A percentile compares a stretch with the other conserved stretches of the same genome.
Evolutionary conservation across 2,797 vertebrate genomes (phyloP).

Genomic region (Acanthis flammea): DNA sequence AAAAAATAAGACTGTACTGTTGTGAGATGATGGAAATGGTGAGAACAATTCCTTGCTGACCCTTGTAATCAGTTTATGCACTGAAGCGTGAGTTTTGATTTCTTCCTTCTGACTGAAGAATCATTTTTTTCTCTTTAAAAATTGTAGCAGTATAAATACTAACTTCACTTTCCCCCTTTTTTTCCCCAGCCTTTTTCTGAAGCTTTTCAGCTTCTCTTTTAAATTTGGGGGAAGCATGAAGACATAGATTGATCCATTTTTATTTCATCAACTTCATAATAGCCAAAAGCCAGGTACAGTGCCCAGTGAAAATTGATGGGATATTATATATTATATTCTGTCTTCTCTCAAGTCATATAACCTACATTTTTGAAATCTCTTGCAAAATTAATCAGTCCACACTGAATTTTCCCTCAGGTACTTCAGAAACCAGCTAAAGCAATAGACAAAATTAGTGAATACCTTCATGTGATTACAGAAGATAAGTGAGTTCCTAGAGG

Average conservation of each 20-base stretch:
- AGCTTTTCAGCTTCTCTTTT: neutral
- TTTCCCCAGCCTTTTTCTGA: neutral
- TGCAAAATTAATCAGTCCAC: neutral
- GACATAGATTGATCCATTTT: neutral
- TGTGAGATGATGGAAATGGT: neutral
- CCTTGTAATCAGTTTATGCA: neutral
- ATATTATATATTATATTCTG: neutral
- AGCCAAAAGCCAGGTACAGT: neutral
- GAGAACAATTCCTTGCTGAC: conserved; percentile 2
- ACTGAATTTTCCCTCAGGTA: neutral
- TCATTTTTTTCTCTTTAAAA: neutral
- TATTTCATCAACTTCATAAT: neutral
- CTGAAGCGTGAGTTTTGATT: neutral
- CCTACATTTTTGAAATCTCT: conserved; percentile 8
- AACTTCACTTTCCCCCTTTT: neutral
- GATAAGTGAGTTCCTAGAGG: neutral
- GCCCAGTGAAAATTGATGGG: neutral
- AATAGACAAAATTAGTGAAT: neutral
- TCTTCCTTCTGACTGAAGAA: conserved; percentile 14
- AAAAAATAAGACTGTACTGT: neutral
- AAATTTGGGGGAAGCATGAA: neutral
- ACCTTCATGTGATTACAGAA: neutral
- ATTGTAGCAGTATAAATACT: neutral
- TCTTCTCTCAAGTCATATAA: neutral
- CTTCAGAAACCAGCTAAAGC: conserved; percentile 13